A percentile compares a stretch with the other conserved stretches of the same genome.
These are phyloP conservation scores for Enteromius treurensis DNA, from an alignment of 2,797 vertebrate species.

Conservation along the genomic window DNA sequence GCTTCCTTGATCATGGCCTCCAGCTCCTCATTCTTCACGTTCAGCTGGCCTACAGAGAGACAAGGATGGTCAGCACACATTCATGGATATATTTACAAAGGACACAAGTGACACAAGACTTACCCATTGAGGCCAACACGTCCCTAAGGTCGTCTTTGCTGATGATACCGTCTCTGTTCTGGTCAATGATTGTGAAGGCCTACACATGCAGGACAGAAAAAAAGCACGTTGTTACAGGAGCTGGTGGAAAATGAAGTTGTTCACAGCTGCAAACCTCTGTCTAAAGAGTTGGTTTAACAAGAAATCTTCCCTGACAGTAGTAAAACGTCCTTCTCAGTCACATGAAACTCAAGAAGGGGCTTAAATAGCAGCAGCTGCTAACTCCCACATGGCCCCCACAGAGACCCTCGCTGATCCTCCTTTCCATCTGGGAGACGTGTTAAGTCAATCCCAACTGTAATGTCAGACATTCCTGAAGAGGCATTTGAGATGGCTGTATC, in stretches of 20 bases:
- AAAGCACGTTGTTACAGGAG: background rate
- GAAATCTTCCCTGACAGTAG: background rate
- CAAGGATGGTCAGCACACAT: background rate
- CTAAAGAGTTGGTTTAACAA: background rate
- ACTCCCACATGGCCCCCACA: conserved; percentile 39
- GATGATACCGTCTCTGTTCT: conserved; percentile 86
- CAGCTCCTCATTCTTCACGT: conserved; percentile 82
- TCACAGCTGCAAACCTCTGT: background rate
- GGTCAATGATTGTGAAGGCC: conserved; percentile 85
- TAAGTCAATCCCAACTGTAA: conserved; percentile 64
- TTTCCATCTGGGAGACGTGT: conserved; percentile 60
- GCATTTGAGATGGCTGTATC: conserved; percentile 57
- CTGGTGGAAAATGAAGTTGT: background rate
- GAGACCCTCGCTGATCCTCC: conserved; percentile 45
- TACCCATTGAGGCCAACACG: conserved; percentile 84
- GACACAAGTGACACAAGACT: conserved; percentile 20
- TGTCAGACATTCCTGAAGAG: conserved; percentile 64
- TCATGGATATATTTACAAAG: background rate
- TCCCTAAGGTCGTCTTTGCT: conserved; percentile 84
- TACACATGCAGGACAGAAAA: conserved; percentile 46
- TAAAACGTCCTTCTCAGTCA: conserved; percentile 3
- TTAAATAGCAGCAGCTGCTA: conserved; percentile 60
- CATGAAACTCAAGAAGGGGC: conserved; percentile 72
- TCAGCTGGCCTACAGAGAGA: conserved; percentile 74
- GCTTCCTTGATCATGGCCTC: conserved; percentile 84